Conservation (phyloP, 2,797 vertebrate species). For the Platyrinchus mystaceus region DNA sequence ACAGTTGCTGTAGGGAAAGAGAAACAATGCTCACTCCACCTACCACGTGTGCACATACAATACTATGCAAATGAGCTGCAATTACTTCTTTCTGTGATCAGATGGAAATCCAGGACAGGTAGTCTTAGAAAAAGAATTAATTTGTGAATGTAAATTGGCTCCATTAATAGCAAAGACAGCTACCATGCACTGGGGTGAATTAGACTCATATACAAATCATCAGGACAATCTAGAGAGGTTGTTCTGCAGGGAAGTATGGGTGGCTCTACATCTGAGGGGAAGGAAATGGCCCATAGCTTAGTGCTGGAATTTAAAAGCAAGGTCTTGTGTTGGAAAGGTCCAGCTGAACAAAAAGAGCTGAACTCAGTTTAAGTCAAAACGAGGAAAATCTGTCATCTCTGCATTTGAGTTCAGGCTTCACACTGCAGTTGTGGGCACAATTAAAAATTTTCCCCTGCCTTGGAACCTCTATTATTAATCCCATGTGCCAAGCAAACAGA, state of each 20-base stretch:
- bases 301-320: background rate
- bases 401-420: background rate
- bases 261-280: background rate
- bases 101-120: background rate
- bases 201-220: background rate
- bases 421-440: background rate
- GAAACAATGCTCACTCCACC: background rate
- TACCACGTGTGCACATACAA: fast-evolving
- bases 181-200: background rate
- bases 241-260: background rate
- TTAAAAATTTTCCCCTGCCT: background rate
- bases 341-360: background rate
- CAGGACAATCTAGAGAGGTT: background rate
- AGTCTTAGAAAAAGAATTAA: background rate
- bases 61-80: background rate
- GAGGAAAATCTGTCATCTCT: background rate
- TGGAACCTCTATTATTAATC: background rate
- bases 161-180: background rate
- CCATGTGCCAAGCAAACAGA: background rate
- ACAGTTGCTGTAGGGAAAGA: background rate
- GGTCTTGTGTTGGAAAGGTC: background rate
- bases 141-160: background rate
- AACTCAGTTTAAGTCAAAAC: background rate
- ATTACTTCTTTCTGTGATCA: background rate
- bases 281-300: background rate